Evolutionary conservation across 1,140 invertebrate species (phyloP).

Genomic region (Rhopalosiphum maidis): DNA sequence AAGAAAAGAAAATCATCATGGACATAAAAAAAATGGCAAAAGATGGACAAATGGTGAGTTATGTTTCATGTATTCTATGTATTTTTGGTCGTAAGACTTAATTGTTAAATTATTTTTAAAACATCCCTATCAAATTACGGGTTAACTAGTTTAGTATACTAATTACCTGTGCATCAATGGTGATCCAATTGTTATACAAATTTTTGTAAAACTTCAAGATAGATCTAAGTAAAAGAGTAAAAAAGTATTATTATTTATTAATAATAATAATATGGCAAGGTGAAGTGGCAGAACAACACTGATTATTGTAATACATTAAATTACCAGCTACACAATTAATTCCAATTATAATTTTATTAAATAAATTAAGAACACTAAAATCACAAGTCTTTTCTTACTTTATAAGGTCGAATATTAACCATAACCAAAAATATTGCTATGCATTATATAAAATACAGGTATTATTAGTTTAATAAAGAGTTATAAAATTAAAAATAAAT

Average conservation of each 20-base stretch:
- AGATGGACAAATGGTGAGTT: constrained; percentile 95
- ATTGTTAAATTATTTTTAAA: neutral
- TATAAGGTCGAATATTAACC: neutral
- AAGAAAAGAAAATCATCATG: constrained; percentile 97
- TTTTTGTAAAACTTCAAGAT: neutral
- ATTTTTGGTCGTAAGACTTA: neutral
- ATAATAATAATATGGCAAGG: neutral
- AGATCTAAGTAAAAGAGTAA: neutral
- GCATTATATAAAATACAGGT: no score
- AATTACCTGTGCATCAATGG: neutral
- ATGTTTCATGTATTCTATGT: neutral
- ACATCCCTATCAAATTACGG: neutral
- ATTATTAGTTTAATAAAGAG: no score
- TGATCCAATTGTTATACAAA: neutral
- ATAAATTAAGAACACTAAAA: neutral
- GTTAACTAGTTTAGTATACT: neutral
- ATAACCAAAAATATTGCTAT: neutral
- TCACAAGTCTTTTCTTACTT: neutral
- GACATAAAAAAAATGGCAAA: constrained; percentile 99
- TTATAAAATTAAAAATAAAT: no score
- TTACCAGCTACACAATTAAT: no score
- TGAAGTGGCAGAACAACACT: neutral
- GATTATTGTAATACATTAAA: neutral
- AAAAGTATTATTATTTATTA: neutral
- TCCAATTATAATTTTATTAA: neutral